Conservation (phyloP, 2,797 vertebrate genomes). For the Myoxocephalus aenaeus region DNA sequence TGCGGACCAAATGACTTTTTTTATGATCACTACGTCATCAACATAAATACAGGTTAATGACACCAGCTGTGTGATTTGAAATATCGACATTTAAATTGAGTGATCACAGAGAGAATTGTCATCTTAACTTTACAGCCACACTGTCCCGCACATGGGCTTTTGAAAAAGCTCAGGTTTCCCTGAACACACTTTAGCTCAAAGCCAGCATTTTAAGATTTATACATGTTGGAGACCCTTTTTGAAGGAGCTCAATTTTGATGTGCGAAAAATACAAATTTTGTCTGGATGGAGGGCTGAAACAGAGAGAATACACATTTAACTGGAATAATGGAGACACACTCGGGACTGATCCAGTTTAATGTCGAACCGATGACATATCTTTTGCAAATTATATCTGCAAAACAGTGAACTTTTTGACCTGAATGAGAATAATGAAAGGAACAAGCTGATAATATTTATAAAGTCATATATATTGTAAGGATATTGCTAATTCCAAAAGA, state of each 20-base stretch:
- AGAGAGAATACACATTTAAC: neutral
- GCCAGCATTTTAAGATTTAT: neutral
- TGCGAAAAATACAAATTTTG: neutral
- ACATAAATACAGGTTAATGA: slow-evolving; percentile 1
- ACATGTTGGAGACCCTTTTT: neutral
- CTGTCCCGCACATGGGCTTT: neutral
- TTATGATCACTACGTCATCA: neutral
- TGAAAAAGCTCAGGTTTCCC: neutral
- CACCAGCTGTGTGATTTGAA: slow-evolving; percentile 2
- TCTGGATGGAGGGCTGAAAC: neutral
- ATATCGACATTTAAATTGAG: neutral
- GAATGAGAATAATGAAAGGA: neutral
- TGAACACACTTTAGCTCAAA: neutral
- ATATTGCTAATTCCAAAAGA: neutral
- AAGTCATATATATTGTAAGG: neutral
- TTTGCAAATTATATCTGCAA: neutral
- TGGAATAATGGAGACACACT: neutral
- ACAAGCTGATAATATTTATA: neutral
- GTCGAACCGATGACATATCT: neutral
- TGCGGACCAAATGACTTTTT: neutral
- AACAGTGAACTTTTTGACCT: neutral
- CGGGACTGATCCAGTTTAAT: neutral
- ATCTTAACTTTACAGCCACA: neutral
- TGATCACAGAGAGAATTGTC: neutral
- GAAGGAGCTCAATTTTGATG: neutral